Conservation (phyloP, 2,113 vertebrate species). For the Protobothrops flavoviridis region DNA sequence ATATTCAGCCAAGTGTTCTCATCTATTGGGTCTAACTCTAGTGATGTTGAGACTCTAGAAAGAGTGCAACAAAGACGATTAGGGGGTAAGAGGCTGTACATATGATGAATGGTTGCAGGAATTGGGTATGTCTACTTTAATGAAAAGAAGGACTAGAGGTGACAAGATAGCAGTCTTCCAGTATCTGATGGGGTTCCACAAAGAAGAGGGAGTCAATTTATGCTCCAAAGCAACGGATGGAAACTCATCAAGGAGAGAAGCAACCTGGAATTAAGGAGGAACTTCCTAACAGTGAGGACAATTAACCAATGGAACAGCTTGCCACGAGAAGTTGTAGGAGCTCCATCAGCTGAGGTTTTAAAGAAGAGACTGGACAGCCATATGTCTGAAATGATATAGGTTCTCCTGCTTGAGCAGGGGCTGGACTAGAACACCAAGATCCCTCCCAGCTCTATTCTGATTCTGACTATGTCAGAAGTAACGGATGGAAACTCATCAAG, state of each 20-base stretch:
- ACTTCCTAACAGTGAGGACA: no score
- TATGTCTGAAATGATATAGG: no score
- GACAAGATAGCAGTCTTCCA: background rate
- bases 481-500: background rate
- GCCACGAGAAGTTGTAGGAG: no score
- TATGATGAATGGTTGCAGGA: background rate
- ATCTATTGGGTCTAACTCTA: background rate
- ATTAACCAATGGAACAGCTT: no score
- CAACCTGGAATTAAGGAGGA: no score
- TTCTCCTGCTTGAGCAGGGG: no score
- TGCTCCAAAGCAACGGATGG: background rate
- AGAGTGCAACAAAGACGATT: background rate
- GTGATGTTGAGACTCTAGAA: background rate
- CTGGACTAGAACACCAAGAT: no score
- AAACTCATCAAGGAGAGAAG: background rate
- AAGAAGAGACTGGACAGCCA: no score
- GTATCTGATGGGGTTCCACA: background rate
- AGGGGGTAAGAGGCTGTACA: background rate
- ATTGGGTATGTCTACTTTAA: background rate
- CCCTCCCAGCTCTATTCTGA: no score
- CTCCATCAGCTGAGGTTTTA: no score
- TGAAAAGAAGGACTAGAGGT: background rate
- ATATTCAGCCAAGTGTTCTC: background rate
- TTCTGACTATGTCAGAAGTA: no score
- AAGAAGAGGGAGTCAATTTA: background rate